phyloP scores from a whole-genome alignment of 2,113 vertebrate genomes.

The Zosterops hypoxanthus region DNA sequence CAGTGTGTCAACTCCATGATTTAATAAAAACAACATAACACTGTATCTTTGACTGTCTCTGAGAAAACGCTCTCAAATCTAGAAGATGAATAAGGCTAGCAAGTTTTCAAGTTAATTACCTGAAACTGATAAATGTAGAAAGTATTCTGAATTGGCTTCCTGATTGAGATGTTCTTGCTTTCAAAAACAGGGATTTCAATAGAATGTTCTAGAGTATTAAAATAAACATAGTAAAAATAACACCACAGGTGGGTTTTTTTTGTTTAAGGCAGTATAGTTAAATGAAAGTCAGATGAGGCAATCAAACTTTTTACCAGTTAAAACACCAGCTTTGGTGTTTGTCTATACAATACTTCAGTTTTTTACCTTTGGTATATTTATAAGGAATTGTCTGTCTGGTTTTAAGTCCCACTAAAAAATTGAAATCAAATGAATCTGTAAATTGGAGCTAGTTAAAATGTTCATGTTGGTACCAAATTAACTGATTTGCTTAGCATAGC shows the following conservation, averaged over 20 bases:
- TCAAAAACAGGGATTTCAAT: background rate
- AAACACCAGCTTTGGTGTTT: background rate
- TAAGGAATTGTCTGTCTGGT: background rate
- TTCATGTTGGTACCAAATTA: background rate
- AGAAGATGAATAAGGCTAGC: background rate
- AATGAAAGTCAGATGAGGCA: background rate
- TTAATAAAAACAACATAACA: background rate
- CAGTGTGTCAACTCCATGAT: background rate
- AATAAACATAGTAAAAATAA: background rate
- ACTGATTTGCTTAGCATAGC: background rate
- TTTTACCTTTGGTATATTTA: background rate
- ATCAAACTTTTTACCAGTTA: background rate
- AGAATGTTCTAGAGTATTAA: background rate
- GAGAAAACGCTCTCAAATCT: background rate
- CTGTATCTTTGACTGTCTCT: background rate
- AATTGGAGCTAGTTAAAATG: background rate
- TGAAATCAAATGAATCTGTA: background rate
- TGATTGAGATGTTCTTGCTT: background rate
- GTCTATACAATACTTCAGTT: background rate
- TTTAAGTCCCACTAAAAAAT: background rate
- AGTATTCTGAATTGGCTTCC: background rate
- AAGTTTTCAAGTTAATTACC: background rate
- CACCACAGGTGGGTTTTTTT: background rate
- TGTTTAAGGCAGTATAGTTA: background rate
- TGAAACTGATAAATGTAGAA: background rate